Conservation (phyloP, 2,113 vertebrate genomes). For the Cyphomyrus plagiostoma region DNA sequence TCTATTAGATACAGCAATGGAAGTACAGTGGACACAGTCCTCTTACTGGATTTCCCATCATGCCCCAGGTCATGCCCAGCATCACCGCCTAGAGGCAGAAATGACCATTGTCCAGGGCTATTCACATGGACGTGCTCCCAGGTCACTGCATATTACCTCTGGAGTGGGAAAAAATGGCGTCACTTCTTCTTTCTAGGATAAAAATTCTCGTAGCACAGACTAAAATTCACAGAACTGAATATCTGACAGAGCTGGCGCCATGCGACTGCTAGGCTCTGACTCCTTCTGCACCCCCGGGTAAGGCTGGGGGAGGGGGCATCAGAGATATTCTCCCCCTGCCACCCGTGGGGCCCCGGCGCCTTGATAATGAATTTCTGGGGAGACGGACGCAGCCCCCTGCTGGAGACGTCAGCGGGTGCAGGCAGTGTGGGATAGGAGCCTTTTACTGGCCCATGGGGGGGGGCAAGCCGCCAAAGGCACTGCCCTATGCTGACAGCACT, state of each 20-base stretch:
- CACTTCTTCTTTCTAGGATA: not conserved
- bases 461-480: not conserved
- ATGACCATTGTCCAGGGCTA: not conserved
- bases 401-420: not conserved
- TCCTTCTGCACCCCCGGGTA: slow-evolving; percentile 9
- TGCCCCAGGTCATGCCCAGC: not conserved
- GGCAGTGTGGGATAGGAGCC: not conserved
- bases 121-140: not conserved
- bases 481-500: not conserved
- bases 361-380: not conserved
- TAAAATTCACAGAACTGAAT: not conserved
- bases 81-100: not conserved
- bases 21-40: not conserved
- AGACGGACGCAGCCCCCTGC: not conserved
- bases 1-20: not conserved
- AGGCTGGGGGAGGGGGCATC: not conserved
- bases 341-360: not conserved
- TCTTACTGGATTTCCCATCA: not conserved
- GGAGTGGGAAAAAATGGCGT: not conserved
- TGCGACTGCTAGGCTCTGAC: not conserved
- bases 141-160: not conserved
- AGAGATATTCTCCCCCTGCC: slow-evolving; percentile 2
- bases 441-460: not conserved
- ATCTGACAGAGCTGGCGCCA: not conserved
- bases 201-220: not conserved